Evolutionary conservation across 2,888 invertebrate genomes (phyloP).

Genomic region (Synergus laeviventris): DNA sequence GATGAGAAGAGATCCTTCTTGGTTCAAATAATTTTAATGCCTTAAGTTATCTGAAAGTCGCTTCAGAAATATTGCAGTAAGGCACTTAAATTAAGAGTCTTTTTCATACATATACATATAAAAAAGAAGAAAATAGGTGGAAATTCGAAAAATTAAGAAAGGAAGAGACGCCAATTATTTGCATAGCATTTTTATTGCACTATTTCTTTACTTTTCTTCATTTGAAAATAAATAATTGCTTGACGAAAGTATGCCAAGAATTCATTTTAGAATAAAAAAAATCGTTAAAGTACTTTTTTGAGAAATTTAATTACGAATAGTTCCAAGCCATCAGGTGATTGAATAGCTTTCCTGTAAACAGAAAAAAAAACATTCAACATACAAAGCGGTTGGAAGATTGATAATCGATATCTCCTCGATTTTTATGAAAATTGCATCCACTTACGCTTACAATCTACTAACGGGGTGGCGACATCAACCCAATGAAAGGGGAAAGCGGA

Average conservation of each 20-base stretch:
- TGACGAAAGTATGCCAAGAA: neutral
- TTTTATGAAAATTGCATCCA: slow-evolving; percentile 16
- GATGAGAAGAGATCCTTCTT: slow-evolving; percentile 1
- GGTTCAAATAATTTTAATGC: slow-evolving; percentile 9
- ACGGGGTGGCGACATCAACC: slow-evolving; percentile 31
- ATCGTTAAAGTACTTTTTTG: neutral
- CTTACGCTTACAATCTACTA: neutral
- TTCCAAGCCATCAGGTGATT: neutral
- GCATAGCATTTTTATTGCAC: too few species aligned
- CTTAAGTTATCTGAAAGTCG: neutral
- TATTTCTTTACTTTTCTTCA: neutral
- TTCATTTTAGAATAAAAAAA: neutral
- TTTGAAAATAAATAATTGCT: neutral
- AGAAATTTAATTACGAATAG: neutral
- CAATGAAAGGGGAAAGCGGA: slow-evolving; percentile 23
- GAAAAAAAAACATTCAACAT: neutral
- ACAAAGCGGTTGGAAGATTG: neutral
- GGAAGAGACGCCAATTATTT: neutral
- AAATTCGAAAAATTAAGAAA: neutral
- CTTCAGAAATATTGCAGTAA: neutral
- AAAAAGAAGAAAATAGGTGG: neutral
- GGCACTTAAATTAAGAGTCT: neutral
- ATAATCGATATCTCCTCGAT: slow-evolving; percentile 21
- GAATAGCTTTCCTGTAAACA: neutral
- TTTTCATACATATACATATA: neutral